Evolutionary conservation across 2,797 vertebrate species (phyloP).

Genomic region (Semotilus atromaculatus): DNA sequence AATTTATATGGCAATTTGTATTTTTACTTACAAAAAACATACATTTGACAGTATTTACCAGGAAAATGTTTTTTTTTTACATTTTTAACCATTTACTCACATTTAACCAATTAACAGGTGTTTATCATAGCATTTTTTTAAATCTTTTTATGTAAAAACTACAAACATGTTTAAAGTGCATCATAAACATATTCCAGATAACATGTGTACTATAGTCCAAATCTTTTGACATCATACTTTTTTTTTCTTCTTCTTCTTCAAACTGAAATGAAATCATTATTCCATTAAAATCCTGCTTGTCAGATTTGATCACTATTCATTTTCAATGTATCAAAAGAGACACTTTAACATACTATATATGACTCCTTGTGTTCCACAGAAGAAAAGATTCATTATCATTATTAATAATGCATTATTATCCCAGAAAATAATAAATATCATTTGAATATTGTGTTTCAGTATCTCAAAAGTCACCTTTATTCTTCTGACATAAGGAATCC

Average conservation of each 20-base stretch:
- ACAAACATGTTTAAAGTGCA: neutral
- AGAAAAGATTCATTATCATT: neutral
- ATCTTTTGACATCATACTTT: neutral
- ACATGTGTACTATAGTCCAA: neutral
- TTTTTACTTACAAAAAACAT: neutral
- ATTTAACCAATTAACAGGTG: neutral
- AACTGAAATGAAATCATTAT: neutral
- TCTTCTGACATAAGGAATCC: constrained; percentile 61
- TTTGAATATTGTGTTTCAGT: neutral
- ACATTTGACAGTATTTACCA: neutral
- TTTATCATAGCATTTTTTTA: neutral
- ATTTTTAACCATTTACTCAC: neutral
- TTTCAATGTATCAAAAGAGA: neutral
- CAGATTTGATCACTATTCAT: neutral
- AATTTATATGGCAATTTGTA: neutral
- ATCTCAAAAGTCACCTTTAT: constrained; percentile 65
- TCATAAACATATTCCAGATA: neutral
- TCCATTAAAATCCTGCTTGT: neutral
- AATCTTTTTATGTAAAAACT: too few species aligned
- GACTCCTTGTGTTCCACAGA: neutral
- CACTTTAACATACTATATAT: neutral
- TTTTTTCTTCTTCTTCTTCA: too few species aligned
- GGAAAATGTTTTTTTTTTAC: neutral
- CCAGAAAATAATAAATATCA: constrained; percentile 39
- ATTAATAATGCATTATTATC: neutral